phyloP scores from a whole-genome alignment of 2,888 invertebrate genomes.

The Cosmia trapezina region DNA sequence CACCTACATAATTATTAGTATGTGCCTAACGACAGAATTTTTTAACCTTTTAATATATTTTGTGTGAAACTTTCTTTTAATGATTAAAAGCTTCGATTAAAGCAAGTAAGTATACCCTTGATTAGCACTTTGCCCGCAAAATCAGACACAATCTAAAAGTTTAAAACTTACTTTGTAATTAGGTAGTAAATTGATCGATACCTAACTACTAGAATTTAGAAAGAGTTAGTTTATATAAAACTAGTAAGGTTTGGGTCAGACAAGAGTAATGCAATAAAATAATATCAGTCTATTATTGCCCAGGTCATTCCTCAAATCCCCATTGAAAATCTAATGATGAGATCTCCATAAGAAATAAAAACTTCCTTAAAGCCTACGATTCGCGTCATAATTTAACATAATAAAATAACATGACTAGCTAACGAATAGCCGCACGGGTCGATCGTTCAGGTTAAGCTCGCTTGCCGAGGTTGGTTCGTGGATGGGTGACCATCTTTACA shows the following conservation, averaged over 20 bases:
- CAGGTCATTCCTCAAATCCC: too few relatives aligned
- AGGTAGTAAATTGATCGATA: constrained; percentile 29
- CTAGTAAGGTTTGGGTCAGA: background rate
- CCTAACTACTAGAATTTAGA: background rate
- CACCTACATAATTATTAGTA: constrained; percentile 13
- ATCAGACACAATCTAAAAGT: constrained; percentile 33
- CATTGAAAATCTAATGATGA: too few relatives aligned
- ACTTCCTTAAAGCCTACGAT: too few relatives aligned
- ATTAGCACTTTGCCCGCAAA: constrained; percentile 9
- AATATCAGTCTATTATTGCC: too few relatives aligned
- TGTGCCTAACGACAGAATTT: background rate
- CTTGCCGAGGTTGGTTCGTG: too few relatives aligned
- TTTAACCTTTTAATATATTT: background rate
- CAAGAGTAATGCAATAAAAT: background rate
- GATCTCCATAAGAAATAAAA: too few relatives aligned
- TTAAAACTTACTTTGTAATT: constrained; percentile 35
- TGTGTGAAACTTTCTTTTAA: background rate
- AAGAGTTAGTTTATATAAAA: constrained; percentile 2
- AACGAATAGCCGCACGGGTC: too few relatives aligned
- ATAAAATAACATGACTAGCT: too few relatives aligned
- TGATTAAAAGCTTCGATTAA: constrained; percentile 38
- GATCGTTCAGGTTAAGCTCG: too few relatives aligned
- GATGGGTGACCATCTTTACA: too few relatives aligned
- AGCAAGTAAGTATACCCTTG: constrained; percentile 11
- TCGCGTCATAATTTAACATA: too few relatives aligned